A percentile compares a stretch with the other conserved stretches of the same genome.
Conservation (phyloP, 2,113 vertebrate species). For the Datnioides undecimradiatus region DNA sequence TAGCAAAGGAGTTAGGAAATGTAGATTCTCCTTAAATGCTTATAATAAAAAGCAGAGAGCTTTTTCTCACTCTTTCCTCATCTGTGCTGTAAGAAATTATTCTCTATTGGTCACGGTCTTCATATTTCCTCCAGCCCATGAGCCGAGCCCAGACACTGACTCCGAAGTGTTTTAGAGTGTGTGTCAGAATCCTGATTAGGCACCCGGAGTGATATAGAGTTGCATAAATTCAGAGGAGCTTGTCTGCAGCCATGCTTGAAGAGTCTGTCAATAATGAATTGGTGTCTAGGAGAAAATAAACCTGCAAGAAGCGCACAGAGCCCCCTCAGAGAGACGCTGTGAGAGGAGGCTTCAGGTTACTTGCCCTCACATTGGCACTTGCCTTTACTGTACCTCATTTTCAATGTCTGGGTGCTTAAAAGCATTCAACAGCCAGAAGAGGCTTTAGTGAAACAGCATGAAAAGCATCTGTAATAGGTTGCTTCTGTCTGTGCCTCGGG, state of each 20-base stretch:
- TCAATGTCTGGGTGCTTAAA: constrained; percentile 47
- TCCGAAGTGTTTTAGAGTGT: constrained; percentile 41
- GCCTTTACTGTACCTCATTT: constrained; percentile 51
- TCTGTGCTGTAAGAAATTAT: constrained; percentile 24
- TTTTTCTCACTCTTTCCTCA: constrained; percentile 14
- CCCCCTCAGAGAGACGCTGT: constrained; percentile 11
- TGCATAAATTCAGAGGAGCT: constrained; percentile 57
- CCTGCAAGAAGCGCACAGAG: neutral
- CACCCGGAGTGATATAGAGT: constrained; percentile 34
- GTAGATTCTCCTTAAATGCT: neutral
- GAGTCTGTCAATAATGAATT: constrained; percentile 70
- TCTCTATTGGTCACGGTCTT: constrained; percentile 40
- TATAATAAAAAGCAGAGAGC: neutral
- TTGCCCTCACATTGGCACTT: constrained; percentile 19
- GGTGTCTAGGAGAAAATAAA: constrained; percentile 51
- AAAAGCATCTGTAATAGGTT: constrained; percentile 39
- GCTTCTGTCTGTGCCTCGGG: constrained; percentile 1
- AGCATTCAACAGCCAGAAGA: constrained; percentile 44
- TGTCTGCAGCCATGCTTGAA: constrained; percentile 41
- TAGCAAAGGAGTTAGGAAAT: neutral
- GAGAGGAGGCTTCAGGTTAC: constrained; percentile 38
- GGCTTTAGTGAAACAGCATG: constrained; percentile 19
- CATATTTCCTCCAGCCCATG: constrained; percentile 33
- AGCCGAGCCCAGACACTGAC: constrained; percentile 25
- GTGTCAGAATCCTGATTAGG: constrained; percentile 60